phyloP scores from a whole-genome alignment of 2,888 invertebrate genomes.

The Argynnis bischoffii region DNA sequence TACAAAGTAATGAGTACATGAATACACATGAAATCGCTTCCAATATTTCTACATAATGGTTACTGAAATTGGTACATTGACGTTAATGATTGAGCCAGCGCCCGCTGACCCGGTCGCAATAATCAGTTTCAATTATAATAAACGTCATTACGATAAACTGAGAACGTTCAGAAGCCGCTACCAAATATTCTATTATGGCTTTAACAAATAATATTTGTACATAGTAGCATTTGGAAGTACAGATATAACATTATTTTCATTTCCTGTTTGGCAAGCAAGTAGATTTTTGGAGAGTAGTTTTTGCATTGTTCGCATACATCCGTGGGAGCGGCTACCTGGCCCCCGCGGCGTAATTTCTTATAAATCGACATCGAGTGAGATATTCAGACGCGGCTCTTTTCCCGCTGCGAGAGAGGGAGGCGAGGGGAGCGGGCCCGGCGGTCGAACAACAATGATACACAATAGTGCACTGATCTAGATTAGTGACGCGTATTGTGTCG shows the following conservation, averaged over 20 bases:
- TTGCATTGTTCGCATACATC: conserved; percentile 64
- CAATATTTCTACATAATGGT: conserved; percentile 72
- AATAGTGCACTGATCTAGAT: conserved; percentile 81
- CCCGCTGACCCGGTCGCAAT: conserved; percentile 29
- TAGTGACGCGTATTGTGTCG: conserved; percentile 80
- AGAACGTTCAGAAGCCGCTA: conserved; percentile 7
- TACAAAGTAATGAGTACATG: conserved; percentile 71
- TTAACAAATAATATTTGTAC: conserved; percentile 41
- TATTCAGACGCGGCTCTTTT: conserved; percentile 64
- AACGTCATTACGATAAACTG: conserved; percentile 17
- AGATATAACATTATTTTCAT: conserved; percentile 72
- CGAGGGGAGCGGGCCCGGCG: conserved; percentile 40
- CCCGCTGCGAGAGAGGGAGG: conserved; percentile 49
- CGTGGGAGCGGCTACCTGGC: conserved; percentile 79
- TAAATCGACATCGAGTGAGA: conserved; percentile 81
- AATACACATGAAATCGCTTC: conserved; percentile 62
- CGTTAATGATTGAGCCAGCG: conserved; percentile 59
- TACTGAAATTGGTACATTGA: conserved; percentile 63
- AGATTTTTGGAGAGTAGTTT: conserved; percentile 67
- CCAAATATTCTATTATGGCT: conserved; percentile 47
- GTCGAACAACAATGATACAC: conserved; percentile 58
- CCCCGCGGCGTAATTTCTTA: conserved; percentile 77
- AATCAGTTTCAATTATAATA: conserved; percentile 27
- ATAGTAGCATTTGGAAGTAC: conserved; percentile 62
- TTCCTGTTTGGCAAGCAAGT: conserved; percentile 71